Evolutionary conservation across 2,113 vertebrate genomes (phyloP).

Genomic region (Panthera uncia): DNA sequence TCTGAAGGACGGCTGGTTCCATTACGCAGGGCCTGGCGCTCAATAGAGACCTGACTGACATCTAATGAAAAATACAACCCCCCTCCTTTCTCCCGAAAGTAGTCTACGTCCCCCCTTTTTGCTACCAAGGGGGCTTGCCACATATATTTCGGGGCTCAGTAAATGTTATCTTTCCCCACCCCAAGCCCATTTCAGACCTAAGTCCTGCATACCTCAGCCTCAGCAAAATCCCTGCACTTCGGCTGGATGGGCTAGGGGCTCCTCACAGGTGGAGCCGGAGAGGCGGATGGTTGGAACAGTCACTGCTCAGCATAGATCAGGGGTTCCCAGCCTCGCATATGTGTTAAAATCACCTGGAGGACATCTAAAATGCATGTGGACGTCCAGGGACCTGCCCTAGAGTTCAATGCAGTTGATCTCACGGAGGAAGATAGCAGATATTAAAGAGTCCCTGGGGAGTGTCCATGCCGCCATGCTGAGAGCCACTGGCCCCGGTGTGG

Average conservation of each 20-base stretch:
- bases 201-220: fast-evolving
- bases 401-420: neutral
- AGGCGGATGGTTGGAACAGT: fast-evolving
- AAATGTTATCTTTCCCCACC: neutral
- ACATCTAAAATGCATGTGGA: fast-evolving
- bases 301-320: fast-evolving
- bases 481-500: neutral
- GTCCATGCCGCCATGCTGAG: fast-evolving
- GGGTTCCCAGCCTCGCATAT: fast-evolving
- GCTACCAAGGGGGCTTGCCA: neutral
- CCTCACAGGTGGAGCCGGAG: neutral
- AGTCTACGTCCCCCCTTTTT: neutral
- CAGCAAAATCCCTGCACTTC: fast-evolving
- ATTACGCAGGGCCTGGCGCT: neutral
- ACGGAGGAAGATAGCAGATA: neutral
- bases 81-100: neutral
- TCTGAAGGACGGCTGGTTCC: neutral
- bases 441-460: neutral
- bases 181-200: fast-evolving
- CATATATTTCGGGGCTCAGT: fast-evolving
- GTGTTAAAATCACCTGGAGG: fast-evolving
- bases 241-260: fast-evolving
- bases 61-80: too few relatives aligned
- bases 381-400: fast-evolving
- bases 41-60: neutral